Evolutionary conservation across 2,888 invertebrate genomes (phyloP), one percentile per base, ranked within the genome.

Genomic region (Cheilosia soror): DNA sequence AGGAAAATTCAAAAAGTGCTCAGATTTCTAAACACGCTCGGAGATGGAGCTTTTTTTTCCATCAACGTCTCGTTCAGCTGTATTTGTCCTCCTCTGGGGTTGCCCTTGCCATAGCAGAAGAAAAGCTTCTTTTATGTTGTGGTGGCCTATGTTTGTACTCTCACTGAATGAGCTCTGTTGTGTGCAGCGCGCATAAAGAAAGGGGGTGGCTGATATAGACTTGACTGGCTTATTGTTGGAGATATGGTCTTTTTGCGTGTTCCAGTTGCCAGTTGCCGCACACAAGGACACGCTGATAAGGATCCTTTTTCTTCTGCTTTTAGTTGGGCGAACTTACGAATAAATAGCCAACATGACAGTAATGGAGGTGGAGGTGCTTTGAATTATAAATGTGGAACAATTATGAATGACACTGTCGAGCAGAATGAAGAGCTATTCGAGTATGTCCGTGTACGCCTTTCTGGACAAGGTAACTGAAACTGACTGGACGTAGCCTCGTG

Each of bases 181-280:
- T 78, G 60, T 57, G 68, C 42, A 57, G 68, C 60, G 76, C 63
- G 80, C 29, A 62, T 13, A 69, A 20, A 29, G 40, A 63, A 53
- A 58, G 60, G 42, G 55, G 75, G 69, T 68, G 80, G 60, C 33
- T 76, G 84, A 80, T 49, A 80, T 49, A 80, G 80, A 53, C 80
- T 71, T 85, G 84, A 85, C 84, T 85, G 80, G 75, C 84, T 76
- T 80, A 85, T 76, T 85, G 80, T 80, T 66, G 44, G 44, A 85
- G 72, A 85, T 85, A 71, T 76, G 79, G 84, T 57, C 75, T 85
- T 80, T 85, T 71, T 85, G 84, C 80, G 84, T 85, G 84, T 76
- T 85, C 84, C 66, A 85, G 80, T 47, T 47, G 37, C 37, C 11
- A 40, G 40, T 79, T 79, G 71, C 63, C 60, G n/a, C n/a, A 60